Conservation (phyloP, 2,888 invertebrate species). For the Frankliniella fusca region DNA sequence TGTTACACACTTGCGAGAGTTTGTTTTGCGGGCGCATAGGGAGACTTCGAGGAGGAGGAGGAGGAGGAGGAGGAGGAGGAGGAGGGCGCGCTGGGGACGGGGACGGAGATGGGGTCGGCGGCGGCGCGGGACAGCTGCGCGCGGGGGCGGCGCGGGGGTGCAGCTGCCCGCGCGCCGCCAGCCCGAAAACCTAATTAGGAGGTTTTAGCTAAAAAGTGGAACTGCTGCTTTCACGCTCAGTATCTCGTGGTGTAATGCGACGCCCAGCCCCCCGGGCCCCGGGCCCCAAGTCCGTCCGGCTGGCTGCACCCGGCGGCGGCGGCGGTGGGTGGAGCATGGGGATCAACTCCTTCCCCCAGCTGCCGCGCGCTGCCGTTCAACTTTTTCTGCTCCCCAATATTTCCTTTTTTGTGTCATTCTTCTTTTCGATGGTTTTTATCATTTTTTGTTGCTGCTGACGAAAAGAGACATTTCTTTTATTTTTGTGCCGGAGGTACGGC, state of each 20-base stretch:
- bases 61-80: too few species aligned
- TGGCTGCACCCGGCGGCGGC: not conserved
- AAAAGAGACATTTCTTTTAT: too few species aligned
- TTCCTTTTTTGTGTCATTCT: not conserved
- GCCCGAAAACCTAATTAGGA: not conserved
- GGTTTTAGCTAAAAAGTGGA: not conserved
- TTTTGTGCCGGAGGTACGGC: not conserved
- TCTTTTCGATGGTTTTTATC: not conserved
- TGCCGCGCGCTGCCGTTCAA: not conserved
- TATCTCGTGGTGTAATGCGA: not conserved
- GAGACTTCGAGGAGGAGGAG: too few species aligned
- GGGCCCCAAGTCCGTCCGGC: not conserved
- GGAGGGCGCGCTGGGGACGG: too few species aligned
- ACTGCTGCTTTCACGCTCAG: not conserved
- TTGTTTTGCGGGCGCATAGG: too few species aligned
- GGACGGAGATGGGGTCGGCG: too few species aligned
- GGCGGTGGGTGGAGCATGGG: not conserved
- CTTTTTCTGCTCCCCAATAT: not conserved
- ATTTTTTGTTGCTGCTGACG: too few species aligned
- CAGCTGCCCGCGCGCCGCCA: not conserved
- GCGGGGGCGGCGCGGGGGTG: not conserved
- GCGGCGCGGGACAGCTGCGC: too few species aligned
- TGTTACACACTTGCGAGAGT: too few species aligned
- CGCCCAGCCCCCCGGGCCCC: not conserved
- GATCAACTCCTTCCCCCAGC: not conserved